A percentile compares a stretch with the other conserved stretches of the same genome.
These are phyloP conservation scores for Nothoprocta pentlandii DNA, from an alignment of 2,113 vertebrate species.

Conservation along the genomic window DNA sequence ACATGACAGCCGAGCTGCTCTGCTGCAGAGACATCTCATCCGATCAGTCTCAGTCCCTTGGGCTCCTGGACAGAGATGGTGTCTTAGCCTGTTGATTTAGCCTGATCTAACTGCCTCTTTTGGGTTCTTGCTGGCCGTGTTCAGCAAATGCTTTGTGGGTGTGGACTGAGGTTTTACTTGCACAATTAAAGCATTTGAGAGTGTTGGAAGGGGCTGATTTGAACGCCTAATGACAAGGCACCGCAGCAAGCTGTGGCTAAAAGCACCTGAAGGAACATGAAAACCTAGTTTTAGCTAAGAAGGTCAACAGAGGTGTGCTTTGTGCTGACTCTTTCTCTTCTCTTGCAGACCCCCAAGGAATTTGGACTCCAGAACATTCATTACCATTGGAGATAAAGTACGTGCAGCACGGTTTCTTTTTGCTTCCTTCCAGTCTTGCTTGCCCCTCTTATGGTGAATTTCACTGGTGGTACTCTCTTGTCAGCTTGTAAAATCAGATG, in stretches of 20 bases:
- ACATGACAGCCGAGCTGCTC: slow-evolving; percentile 31
- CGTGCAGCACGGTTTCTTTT: not conserved
- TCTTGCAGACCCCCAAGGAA: slow-evolving; percentile 79
- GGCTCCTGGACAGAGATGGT: not conserved
- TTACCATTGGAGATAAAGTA: slow-evolving; percentile 86
- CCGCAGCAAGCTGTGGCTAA: not conserved
- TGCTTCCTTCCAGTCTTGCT: not conserved
- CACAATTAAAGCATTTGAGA: not conserved
- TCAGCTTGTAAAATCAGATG: not conserved
- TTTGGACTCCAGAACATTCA: slow-evolving; percentile 84
- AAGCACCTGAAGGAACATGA: not conserved
- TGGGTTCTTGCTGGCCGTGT: not conserved
- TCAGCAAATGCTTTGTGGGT: not conserved
- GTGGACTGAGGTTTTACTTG: not conserved
- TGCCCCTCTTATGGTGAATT: not conserved
- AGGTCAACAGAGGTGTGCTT: not conserved
- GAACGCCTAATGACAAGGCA: not conserved
- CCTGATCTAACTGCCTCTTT: not conserved
- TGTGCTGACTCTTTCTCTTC: not conserved
- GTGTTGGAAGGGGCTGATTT: not conserved
- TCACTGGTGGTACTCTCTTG: not conserved
- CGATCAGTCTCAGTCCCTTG: rapidly evolving
- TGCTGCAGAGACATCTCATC: not conserved
- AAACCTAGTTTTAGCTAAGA: slow-evolving; percentile 1
- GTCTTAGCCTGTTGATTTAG: not conserved